These are phyloP conservation scores for Delichon dasypus DNA, from an alignment of 2,797 vertebrate species.

Conservation along the genomic window DNA sequence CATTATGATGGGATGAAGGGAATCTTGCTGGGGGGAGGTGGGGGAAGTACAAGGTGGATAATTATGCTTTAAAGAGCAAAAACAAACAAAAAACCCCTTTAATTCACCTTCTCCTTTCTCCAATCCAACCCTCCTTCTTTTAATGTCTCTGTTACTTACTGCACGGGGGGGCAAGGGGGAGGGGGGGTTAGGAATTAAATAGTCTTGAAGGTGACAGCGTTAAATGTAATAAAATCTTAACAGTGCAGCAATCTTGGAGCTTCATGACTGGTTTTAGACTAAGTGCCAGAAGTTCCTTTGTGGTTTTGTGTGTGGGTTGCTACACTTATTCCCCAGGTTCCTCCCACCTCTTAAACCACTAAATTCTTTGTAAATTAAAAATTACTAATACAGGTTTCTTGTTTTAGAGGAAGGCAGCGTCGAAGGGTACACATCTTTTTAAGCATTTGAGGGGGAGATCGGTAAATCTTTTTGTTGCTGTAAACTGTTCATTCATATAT, in stretches of 20 bases:
- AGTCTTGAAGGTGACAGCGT: slow-evolving; percentile 32
- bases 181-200: slow-evolving; percentile 12
- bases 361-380: slow-evolving; percentile 65
- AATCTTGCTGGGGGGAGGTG: neutral
- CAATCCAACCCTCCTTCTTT: neutral
- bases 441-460: neutral
- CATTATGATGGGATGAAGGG: neutral
- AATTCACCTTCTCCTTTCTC: neutral
- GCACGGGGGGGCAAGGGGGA: neutral
- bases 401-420: slow-evolving; percentile 30
- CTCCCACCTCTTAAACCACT: slow-evolving; percentile 62
- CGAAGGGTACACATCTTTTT: neutral
- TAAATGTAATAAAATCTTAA: slow-evolving; percentile 52
- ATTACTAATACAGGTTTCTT: slow-evolving; percentile 28
- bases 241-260: slow-evolving; percentile 20
- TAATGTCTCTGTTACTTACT: neutral
- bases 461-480: slow-evolving; percentile 56
- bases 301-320: slow-evolving; percentile 60
- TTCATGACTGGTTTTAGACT: slow-evolving; percentile 50
- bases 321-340: slow-evolving; percentile 56
- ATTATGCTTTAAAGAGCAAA: slow-evolving; percentile 29
- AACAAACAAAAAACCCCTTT: neutral
- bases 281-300: slow-evolving; percentile 55
- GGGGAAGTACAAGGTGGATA: neutral
- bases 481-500: slow-evolving; percentile 53